Base-by-base conservation (phyloP, 2,797 vertebrate genomes). In the Peromyscus attwateri region DNA sequence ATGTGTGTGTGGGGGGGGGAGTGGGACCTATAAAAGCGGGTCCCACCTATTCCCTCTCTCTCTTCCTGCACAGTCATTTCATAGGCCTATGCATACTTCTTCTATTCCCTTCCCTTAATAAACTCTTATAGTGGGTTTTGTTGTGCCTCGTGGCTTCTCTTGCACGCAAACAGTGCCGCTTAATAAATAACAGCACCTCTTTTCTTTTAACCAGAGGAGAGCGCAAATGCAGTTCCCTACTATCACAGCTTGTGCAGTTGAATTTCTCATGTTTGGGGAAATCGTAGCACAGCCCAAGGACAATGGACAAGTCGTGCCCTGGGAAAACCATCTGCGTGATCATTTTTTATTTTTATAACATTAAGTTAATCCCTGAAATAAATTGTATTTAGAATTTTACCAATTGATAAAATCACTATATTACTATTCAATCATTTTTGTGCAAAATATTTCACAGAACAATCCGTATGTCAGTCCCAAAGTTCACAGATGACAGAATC, bases 371-470 rank as follows among this genome's bases (percentile, higher is more conserved):
- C 16, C 92, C 76, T 95, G 29, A 94, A 91, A 34, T 66, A 92
- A 94, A 37, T n/a, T 87, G 71, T 80, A 52, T 88, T 66, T 81
- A 76, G 46, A 91, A 93, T 82, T 97, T 90, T 96, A 91, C 37
- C 81, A 82, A 66, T 49, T 81, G 52, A 92, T 91, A 91, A 81
- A 70, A 60, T 68, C 52, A 31, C 46, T 95, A 31, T 73, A 94
- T 95, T 89, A 92, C 84, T 73, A 91, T 76, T 68, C 49, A 92
- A 92, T 87, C 57, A 64, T 57, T 94, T 94, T 90, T 75, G 70
- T 40, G 37, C 4, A 29, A 81, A 94, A 90, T 76, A 46, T 55
- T 92, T 95, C 31, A 94, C 37, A 49, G 14, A 80, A 52, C 49
- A 76, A 87, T 83, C 46, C 17, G 46, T 75, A 60, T 13, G 3